Evolutionary conservation across 2,797 vertebrate species (phyloP).

Genomic region (Oceanodroma leucorhoa): DNA sequence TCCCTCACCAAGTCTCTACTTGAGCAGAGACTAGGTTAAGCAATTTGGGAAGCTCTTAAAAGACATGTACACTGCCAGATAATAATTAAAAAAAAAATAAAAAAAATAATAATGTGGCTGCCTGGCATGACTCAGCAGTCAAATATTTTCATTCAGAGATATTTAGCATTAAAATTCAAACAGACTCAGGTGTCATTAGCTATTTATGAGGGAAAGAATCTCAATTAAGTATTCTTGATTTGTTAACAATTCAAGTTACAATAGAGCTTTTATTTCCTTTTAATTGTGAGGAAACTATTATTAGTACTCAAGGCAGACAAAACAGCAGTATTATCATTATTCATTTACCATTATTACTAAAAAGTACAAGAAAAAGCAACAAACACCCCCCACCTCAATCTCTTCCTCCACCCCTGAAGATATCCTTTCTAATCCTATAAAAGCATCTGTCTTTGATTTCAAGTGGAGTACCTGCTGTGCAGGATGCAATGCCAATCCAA

Average conservation of each 20-base stretch:
- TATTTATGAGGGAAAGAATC: constrained; percentile 70
- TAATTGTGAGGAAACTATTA: constrained; percentile 70
- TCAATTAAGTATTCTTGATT: constrained; percentile 70
- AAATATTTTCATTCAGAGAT: constrained; percentile 71
- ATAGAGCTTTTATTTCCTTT: constrained; percentile 70
- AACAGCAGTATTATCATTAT: constrained; percentile 44
- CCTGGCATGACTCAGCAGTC: constrained; percentile 73
- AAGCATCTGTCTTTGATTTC: constrained; percentile 83
- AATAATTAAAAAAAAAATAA: constrained; percentile 1
- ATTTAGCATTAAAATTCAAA: constrained; percentile 75
- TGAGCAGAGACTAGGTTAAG: constrained; percentile 19
- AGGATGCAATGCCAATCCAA: constrained; percentile 79
- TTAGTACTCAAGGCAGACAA: constrained; percentile 58
- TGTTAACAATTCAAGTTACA: constrained; percentile 65
- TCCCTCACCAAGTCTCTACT: not conserved
- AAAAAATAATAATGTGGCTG: constrained; percentile 28
- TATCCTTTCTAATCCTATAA: constrained; percentile 79
- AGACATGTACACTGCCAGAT: constrained; percentile 25
- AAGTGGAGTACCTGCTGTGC: constrained; percentile 79
- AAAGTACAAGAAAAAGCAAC: constrained; percentile 25
- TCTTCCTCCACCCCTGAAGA: constrained; percentile 56
- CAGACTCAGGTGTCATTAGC: constrained; percentile 69
- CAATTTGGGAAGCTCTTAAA: constrained; percentile 4
- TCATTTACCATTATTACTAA: constrained; percentile 61
- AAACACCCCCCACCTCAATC: constrained; percentile 44